A percentile compares a stretch with the other conserved stretches of the same genome.
Evolutionary conservation across 2,113 vertebrate genomes (phyloP).

Genomic region (Catagonus wagneri): DNA sequence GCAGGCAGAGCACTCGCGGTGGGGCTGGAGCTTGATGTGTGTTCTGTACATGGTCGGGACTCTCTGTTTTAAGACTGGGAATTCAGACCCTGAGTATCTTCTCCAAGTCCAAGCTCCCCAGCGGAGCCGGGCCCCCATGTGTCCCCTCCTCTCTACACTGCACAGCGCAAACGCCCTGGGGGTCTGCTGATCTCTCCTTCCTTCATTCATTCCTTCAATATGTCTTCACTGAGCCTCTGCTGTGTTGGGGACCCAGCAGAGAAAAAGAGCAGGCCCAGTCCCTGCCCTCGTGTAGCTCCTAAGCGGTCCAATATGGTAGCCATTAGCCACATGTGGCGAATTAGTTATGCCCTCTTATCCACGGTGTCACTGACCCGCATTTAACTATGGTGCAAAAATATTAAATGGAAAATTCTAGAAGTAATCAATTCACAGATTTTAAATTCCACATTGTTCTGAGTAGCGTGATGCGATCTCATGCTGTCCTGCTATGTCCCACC

Average conservation of each 20-base stretch:
- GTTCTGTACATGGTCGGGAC: accelerated
- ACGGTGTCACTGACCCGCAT: not conserved
- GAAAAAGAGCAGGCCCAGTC: not conserved
- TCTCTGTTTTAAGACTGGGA: not conserved
- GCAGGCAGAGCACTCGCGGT: not conserved
- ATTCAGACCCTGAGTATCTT: not conserved
- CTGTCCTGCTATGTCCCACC: not conserved
- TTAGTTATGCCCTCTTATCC: not conserved
- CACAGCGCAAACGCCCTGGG: not conserved
- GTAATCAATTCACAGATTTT: not conserved
- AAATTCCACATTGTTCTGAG: not conserved
- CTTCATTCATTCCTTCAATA: not conserved
- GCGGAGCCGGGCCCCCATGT: accelerated
- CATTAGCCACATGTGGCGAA: not conserved
- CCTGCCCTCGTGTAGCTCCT: not conserved
- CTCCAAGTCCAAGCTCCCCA: not conserved
- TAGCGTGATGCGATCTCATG: not conserved
- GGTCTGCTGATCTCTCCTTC: not conserved
- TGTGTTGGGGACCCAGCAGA: not conserved
- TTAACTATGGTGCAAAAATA: not conserved
- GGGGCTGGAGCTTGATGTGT: accelerated
- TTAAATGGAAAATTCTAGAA: not conserved
- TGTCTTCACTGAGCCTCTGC: not conserved
- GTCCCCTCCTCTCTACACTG: not conserved
- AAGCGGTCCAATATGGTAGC: not conserved